These are phyloP conservation scores for Artemia franciscana DNA, from an alignment of 1,140 invertebrate species.

Conservation along the genomic window DNA sequence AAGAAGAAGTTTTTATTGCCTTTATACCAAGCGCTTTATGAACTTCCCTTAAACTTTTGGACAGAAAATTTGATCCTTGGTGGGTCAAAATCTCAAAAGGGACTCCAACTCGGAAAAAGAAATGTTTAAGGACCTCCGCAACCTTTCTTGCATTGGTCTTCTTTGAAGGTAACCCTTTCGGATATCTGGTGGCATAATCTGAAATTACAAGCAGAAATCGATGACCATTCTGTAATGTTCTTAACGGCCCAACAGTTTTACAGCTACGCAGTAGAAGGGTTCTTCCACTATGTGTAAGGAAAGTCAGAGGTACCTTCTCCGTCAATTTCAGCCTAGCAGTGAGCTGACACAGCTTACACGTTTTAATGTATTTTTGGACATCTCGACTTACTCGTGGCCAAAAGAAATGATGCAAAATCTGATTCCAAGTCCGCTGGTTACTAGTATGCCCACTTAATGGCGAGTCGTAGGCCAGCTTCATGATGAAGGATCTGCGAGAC, in stretches of 20 bases:
- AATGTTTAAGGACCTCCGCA: background rate
- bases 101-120: slow-evolving; percentile 20
- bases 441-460: background rate
- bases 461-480: background rate
- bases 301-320: too few species aligned
- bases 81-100: slow-evolving; percentile 21
- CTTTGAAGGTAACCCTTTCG: background rate
- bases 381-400: background rate
- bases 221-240: background rate
- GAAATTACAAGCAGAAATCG: background rate
- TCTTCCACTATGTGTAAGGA: too few species aligned
- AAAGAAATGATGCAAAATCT: background rate
- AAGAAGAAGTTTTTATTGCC: slow-evolving; percentile 12
- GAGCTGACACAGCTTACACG: background rate
- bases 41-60: slow-evolving; percentile 20
- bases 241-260: background rate
- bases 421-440: background rate
- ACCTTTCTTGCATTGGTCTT: background rate
- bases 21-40: slow-evolving; percentile 8
- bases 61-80: slow-evolving; percentile 22
- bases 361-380: background rate
- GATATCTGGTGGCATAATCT: background rate
- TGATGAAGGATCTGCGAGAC: background rate
- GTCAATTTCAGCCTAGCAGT: background rate
- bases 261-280: too few species aligned